Conservation (phyloP, 2,888 invertebrate genomes). For the Itoplectis maculator region DNA sequence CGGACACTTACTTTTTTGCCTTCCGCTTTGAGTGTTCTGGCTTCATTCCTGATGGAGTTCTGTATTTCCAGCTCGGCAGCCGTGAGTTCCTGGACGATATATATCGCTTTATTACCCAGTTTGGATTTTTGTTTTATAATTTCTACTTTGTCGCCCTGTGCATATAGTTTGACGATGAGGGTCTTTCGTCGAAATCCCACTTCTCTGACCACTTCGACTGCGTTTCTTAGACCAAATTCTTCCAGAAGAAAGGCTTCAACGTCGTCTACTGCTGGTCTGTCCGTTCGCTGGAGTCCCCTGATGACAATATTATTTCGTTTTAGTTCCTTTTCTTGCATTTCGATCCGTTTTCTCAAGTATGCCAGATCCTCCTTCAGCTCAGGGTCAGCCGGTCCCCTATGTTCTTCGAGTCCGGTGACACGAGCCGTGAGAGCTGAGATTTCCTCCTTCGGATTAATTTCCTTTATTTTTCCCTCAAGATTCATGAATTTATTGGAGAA, state of each 20-base stretch:
- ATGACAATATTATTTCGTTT: conserved; percentile 1
- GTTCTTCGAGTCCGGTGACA: neutral
- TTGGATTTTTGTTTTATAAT: conserved; percentile 6
- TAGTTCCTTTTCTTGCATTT: neutral
- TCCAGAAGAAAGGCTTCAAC: neutral
- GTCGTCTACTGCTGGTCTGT: neutral
- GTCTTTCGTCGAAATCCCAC: neutral
- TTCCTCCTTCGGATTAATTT: neutral
- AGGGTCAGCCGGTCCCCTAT: neutral
- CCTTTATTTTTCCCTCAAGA: neutral
- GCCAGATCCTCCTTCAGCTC: neutral
- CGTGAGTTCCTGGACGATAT: conserved; percentile 5
- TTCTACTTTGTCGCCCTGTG: neutral
- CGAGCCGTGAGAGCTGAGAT: neutral
- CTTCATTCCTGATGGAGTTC: neutral
- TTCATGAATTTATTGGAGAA: neutral
- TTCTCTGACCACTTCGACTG: neutral
- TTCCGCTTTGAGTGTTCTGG: neutral
- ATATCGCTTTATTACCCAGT: too few relatives aligned
- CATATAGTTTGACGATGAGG: neutral
- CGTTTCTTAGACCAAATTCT: conserved; percentile 3
- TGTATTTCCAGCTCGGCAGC: neutral
- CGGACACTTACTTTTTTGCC: conserved; percentile 14
- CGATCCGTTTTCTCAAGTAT: neutral
- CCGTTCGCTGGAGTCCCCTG: neutral